Base-by-base conservation (phyloP, 2,797 vertebrate species). In the Molossus molossus region DNA sequence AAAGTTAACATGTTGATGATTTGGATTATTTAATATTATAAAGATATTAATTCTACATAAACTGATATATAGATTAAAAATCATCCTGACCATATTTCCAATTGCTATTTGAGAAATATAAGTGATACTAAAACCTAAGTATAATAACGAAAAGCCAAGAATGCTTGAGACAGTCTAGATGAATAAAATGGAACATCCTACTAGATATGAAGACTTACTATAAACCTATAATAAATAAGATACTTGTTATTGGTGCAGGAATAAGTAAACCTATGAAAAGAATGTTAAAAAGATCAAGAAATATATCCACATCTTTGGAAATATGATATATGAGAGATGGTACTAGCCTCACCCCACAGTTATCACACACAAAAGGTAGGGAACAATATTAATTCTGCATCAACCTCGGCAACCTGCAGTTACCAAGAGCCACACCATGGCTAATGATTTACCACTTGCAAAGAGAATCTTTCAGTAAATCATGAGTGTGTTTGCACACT, bases 11-110 rank as follows among this genome's bases (percentile, higher is more conserved):
- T 67, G 33, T 37, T 87, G 23, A 58, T 77, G 29, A 84, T 75
- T 81, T 95, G 82, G 20, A 84, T 82, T 62, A 85, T 29, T 85
- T 33, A 90, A 29, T 55, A 80, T 45, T 23, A 75, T 33, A 93
- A 85, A 90, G n/a, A 81, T 75, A 79, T 83, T 40, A 93, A 75
- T 79, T 93, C 10, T 53, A 10, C 11, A 8, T 18, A 62, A 85
- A 58, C 9, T 76, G 48, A 87, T 3, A 48, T 11, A 55, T 9
- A 92, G 18, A 53, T 21, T 84, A n/a, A 83, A 92, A 94, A 40
- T 50, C 86, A 77, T 64, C 33, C 25, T 12, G 50, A n/a, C 17
- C 15, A 88, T 80, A 87, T 70, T 70, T 25, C 33, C 8, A 58
- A 25, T 7, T 45, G 37, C 11, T 67, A 9, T 29, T 82, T 70